Evolutionary conservation across 2,797 vertebrate genomes (phyloP), one percentile per base, ranked within the genome.

Genomic region (Fratercula arctica): DNA sequence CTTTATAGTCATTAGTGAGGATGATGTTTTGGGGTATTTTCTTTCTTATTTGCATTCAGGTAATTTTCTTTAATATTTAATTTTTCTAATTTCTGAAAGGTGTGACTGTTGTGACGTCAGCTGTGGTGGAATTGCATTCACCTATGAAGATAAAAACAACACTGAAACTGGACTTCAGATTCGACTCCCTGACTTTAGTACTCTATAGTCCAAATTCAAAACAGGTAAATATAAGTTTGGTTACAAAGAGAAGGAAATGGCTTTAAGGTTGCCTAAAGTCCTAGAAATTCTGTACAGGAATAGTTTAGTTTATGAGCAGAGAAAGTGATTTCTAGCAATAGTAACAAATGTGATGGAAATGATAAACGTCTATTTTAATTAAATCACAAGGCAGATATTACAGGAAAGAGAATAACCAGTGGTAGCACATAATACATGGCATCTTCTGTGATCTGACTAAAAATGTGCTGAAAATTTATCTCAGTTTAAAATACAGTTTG

Each of bases 141-240:
- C 97, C 80, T 78, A 70, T 89, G 87, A 99, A 98, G 96, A 96
- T 98, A 92, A 99, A 98, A 97, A 99, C 93, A 54, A 99, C 98
- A 1, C 97, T 99, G 35, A 99, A 99, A 90, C 81, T 99, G 80
- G 98, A 99, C 96, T 99, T 99, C 96, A 98, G 97, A 97, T 99
- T 99, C 6, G 99, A 99, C 96, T 99, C 99, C 73, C 97, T 99
- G 98, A 99, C 99, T 9, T 97, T 99, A 91, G 96, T 98, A 26
- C 95, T 99, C 39, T 99, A 98, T 84, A 99, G 98, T 95, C 97
- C 98, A 43, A 98, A 96, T 86, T 98, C 96, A 81, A 98, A 98
- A 67, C 97, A 98, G 98, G 99, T 99, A 98, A 95, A 86, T 60
- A 81, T n/a, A 37, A 59, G 56, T 86, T 79, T 41, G 29, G 2